Evolutionary conservation across 2,113 vertebrate species (phyloP).

Genomic region (Narcine bancroftii): DNA sequence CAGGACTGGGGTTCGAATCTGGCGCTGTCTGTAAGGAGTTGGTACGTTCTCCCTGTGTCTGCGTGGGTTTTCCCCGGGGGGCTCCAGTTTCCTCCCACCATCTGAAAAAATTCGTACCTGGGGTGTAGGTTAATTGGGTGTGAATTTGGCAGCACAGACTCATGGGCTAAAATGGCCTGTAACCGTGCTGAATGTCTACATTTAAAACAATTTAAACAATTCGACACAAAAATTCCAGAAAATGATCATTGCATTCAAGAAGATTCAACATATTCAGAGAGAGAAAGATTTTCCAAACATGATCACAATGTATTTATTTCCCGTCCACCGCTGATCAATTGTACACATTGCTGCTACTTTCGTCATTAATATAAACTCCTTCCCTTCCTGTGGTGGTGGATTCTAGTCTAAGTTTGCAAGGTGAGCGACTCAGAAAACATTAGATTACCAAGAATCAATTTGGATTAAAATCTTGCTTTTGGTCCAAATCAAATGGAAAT

Average conservation of each 20-base stretch:
- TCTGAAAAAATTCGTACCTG: too few relatives aligned
- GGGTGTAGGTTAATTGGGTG: too few relatives aligned
- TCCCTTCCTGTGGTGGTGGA: background rate
- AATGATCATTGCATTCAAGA: background rate
- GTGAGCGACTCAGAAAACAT: background rate
- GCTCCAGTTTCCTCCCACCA: too few relatives aligned
- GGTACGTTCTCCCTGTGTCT: too few relatives aligned
- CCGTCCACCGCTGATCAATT: background rate
- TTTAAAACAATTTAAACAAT: too few relatives aligned
- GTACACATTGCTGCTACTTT: background rate
- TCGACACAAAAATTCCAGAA: slow-evolving; percentile 27
- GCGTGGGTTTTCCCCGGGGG: too few relatives aligned
- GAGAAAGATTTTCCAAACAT: background rate
- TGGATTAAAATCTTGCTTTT: background rate
- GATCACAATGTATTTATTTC: background rate
- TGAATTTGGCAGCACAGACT: too few relatives aligned
- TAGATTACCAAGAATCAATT: background rate
- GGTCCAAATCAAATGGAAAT: slow-evolving; percentile 23
- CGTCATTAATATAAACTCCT: background rate
- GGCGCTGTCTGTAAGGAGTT: too few relatives aligned
- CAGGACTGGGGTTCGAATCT: too few relatives aligned
- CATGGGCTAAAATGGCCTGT: too few relatives aligned
- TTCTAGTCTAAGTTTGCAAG: background rate
- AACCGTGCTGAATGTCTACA: too few relatives aligned
- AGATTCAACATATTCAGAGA: background rate